Evolutionary conservation across 2,113 vertebrate species (phyloP), one percentile per base, ranked within the genome.

Genomic region (Calyptommatus sinebrachiatus): DNA sequence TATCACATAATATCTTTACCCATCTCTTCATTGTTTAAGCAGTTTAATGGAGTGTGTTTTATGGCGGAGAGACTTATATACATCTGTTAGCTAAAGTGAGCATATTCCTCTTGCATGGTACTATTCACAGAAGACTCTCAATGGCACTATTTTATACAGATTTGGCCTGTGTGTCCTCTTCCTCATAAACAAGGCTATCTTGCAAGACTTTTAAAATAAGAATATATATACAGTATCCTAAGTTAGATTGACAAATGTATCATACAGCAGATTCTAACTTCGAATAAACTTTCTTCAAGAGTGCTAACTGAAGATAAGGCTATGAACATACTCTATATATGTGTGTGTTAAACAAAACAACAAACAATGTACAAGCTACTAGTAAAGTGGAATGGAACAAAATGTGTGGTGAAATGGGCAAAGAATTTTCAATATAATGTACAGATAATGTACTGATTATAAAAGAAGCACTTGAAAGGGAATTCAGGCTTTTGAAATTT

Each of bases 21-120:
- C 53, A 71, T 7, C 72, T 83, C 66, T 70, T 78, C 66, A 71
- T 70, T 83, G 41, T 83, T 83, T 79, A 71, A 83, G 20, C 29
- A 65, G 63, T 79, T 75, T 71, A 79, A 75, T 83, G 77, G 66
- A 71, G 72, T 60, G 29, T 62, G 79, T 22, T 26, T 65, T 53
- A 75, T 75, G 71, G 53, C 65, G 65, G 26, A 75, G 29, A 29
- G 70, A 28, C 70, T 71, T 74, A 83, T 41, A 29, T 61, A 24
- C 57, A 28, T 41, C 74, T 57, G 74, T 83, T 63, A 74, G 18
- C 26, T 48, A 63, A 16, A 41, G 53, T 35, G 12, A 74, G 71
- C 31, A 46, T 8, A 22, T n/a, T 18, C 31, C 65, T 57, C 22
- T 2, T 45, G 62, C 20, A 35, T 73, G 28, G 53, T 61, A 75